A percentile compares a stretch with the other conserved stretches of the same genome.
Conservation (phyloP, 2,113 vertebrate species). For the Hucho hucho region DNA sequence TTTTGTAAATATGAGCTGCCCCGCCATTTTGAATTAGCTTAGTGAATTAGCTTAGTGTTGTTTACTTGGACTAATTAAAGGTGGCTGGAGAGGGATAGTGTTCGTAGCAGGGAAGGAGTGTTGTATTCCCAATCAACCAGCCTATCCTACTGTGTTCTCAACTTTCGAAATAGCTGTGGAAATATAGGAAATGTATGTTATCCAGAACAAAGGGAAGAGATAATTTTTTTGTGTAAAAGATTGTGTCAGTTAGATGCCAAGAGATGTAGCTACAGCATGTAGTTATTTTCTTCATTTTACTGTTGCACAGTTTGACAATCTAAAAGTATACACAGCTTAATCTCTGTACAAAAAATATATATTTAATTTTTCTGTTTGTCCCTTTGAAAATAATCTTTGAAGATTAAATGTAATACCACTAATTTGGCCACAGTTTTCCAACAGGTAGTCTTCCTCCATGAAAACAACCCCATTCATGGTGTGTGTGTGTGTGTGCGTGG, state of each 20-base stretch:
- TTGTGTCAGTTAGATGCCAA: not conserved
- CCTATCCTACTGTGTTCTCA: conserved; percentile 10
- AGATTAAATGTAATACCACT: not conserved
- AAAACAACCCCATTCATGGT: conserved; percentile 15
- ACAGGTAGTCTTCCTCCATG: conserved; percentile 16
- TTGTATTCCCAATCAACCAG: not conserved
- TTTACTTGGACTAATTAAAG: not conserved
- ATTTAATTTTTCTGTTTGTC: too few relatives aligned
- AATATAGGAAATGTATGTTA: not conserved
- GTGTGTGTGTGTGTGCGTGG: conserved; percentile 3
- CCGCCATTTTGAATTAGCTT: not conserved
- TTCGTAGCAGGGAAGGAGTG: not conserved
- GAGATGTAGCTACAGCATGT: not conserved
- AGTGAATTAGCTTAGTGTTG: not conserved
- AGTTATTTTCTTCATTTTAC: not conserved
- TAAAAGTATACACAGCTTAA: not conserved
- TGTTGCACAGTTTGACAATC: not conserved
- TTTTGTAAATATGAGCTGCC: conserved; percentile 17
- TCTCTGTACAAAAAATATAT: too few relatives aligned
- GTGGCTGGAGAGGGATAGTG: not conserved
- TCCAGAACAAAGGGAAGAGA: not conserved
- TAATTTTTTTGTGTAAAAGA: not conserved
- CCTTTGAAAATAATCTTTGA: too few relatives aligned
- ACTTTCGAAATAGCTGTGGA: conserved; percentile 3
- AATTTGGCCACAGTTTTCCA: not conserved